Evolutionary conservation across 1,140 invertebrate species (phyloP), one percentile per base, ranked within the genome.

Genomic region (Drosophila mayri): DNA sequence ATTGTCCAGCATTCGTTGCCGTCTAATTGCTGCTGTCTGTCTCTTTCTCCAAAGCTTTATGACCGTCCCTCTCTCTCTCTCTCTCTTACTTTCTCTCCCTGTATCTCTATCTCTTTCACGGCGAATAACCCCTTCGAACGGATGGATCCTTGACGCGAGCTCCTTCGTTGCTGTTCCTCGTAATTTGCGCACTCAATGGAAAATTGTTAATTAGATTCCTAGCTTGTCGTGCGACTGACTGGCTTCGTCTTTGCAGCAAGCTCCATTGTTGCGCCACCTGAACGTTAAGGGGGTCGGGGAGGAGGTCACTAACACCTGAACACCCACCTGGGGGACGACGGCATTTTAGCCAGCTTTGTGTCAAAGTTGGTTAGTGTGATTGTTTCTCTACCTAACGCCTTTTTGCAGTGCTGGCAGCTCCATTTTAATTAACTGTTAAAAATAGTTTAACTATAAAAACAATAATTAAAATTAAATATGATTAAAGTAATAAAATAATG

Each of bases 121-220:
- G n/a, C 9, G 59, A 14, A 52, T 54, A 62, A 49, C 20, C 41
- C 55, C 20, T 41, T 50, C 41, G 18, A 7, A 22, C 20, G 28
- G 18, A 40, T 25, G 22, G 16, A 44, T 10, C 38, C 60, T 22
- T 35, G 52, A 35, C 52, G 52, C 25, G 28, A 30, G 37, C 32
- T 46, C 52, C 52, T 60, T 60, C 55, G 66, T 32, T 66, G 37
- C 74, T 64, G 60, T 83, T 82, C 70, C 65, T 81, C 85, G 84
- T 87, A 87, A 87, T 87, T 87, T 87, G 84, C 84, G 85, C 84
- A 87, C 81, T 90, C 86, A 90, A 90, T 90, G 85, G 81, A 90
- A 90, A 90, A 90, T 90, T 90, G 85, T 90, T 90, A 90, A 90
- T 90, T 90, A 90, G 85, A 90, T 90, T 90, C 86, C 85, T 90